These are phyloP conservation scores for Misgurnus mizolepis DNA, from an alignment of 2,113 vertebrate genomes.

Conservation along the genomic window DNA sequence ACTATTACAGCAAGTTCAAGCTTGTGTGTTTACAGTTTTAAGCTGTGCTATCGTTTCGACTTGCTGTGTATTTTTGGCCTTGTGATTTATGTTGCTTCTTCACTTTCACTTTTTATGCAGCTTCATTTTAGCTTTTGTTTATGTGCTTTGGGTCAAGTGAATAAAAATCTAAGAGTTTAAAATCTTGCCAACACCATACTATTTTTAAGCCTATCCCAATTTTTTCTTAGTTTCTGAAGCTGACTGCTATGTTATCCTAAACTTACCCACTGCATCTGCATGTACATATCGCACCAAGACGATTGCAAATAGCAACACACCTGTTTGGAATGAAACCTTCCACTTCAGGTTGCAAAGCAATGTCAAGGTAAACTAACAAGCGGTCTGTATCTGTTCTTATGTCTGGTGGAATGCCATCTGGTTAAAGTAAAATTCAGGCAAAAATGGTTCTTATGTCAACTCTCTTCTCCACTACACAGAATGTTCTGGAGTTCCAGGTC, in stretches of 20 bases:
- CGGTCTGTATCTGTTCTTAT: neutral
- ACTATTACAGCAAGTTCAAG: neutral
- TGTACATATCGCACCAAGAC: conserved; percentile 74
- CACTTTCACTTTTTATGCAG: too few relatives aligned
- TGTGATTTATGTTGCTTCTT: too few relatives aligned
- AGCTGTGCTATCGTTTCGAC: too few relatives aligned
- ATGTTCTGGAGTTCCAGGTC: conserved; percentile 72
- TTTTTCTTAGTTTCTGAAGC: conserved; percentile 57
- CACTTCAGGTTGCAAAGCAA: conserved; percentile 76
- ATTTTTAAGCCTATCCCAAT: neutral
- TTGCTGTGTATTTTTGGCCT: too few relatives aligned
- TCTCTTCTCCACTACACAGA: conserved; percentile 56
- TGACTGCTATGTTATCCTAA: conserved; percentile 82
- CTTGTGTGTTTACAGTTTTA: neutral
- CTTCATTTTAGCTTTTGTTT: too few relatives aligned
- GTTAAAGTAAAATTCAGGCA: too few relatives aligned
- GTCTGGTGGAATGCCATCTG: neutral
- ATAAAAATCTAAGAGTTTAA: neutral
- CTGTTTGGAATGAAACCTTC: conserved; percentile 85
- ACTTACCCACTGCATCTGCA: conserved; percentile 77
- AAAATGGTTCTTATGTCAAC: too few relatives aligned
- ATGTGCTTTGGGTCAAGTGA: too few relatives aligned
- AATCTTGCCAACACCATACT: too few relatives aligned
- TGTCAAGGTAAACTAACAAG: conserved; percentile 76
- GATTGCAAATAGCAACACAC: conserved; percentile 73